Percentiles rank a stretch among this genome's conserved stretches.
Conservation (phyloP, 53 echinoderm and acorn worm species). For the Mesocentrotus franciscanus region DNA sequence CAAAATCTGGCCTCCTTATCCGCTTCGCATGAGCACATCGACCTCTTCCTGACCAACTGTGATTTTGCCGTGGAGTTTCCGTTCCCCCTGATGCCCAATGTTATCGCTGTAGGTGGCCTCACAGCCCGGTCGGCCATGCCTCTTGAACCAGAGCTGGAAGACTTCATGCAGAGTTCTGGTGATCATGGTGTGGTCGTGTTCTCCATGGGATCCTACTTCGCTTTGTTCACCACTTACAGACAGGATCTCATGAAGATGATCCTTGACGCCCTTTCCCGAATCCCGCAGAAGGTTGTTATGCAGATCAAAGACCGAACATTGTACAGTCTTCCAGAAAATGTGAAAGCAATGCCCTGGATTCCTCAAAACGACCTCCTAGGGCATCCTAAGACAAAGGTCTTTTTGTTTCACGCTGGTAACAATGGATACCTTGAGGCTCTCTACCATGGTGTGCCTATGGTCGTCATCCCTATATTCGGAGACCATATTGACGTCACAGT, state of each 20-base stretch:
- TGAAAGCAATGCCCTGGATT: constrained; percentile 54
- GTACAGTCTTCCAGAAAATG: constrained; percentile 41
- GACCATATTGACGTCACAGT: constrained; percentile 48
- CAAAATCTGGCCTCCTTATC: not conserved
- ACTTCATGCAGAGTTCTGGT: constrained; percentile 63
- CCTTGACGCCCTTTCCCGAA: not conserved
- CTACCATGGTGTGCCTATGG: constrained; percentile 56
- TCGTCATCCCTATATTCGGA: constrained; percentile 52
- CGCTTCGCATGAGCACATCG: not conserved
- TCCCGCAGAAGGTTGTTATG: constrained; percentile 56
- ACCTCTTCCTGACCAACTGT: constrained; percentile 45
- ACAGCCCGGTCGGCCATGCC: constrained; percentile 41
- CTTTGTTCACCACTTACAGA: constrained; percentile 20
- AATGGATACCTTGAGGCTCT: constrained; percentile 64
- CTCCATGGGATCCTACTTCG: constrained; percentile 55
- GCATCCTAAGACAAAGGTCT: constrained; percentile 48
- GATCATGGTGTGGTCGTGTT: constrained; percentile 57
- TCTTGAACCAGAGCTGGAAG: constrained; percentile 35
- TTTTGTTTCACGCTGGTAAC: constrained; percentile 60
- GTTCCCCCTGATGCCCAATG: constrained; percentile 59
- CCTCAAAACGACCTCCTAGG: constrained; percentile 54
- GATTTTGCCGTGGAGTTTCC: constrained; percentile 57
- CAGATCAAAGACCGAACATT: constrained; percentile 26
- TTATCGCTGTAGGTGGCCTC: constrained; percentile 53
- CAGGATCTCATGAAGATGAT: constrained; percentile 23